A percentile compares a stretch with the other conserved stretches of the same genome.
phyloP scores from a whole-genome alignment of 2,888 invertebrate genomes.

The Acanthoscelides obtectus region DNA sequence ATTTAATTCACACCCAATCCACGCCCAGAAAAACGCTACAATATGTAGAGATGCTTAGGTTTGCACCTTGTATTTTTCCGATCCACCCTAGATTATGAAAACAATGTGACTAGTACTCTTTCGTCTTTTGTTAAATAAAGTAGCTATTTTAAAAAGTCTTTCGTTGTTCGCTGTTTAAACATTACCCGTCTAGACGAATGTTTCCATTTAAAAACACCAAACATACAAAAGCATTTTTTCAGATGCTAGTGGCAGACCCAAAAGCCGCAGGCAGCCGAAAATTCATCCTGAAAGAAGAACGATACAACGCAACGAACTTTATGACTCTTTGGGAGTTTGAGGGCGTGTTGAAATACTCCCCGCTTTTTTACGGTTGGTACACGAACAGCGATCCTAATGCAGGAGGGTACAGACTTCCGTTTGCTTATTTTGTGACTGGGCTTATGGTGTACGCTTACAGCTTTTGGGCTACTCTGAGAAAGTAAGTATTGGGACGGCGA shows the following conservation, averaged over 20 bases:
- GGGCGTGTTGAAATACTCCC: constrained; percentile 84
- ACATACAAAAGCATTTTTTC: no score
- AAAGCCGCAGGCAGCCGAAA: constrained; percentile 64
- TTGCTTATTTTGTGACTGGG: constrained; percentile 91
- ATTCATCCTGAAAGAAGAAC: constrained; percentile 68
- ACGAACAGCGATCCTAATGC: constrained; percentile 57
- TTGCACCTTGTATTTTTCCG: no score
- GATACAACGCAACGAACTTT: constrained; percentile 74
- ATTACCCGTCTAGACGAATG: no score
- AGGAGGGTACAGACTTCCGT: constrained; percentile 75
- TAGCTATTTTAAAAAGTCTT: no score
- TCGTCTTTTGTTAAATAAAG: no score
- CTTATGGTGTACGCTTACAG: constrained; percentile 89
- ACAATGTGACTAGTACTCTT: no score
- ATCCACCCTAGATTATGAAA: no score
- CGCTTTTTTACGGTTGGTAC: constrained; percentile 95
- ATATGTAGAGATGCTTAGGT: no score
- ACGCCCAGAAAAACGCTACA: no score
- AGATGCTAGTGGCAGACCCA: constrained; percentile 26
- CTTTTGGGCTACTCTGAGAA: constrained; percentile 88
- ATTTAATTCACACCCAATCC: no score
- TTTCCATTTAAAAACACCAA: no score
- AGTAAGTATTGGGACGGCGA: constrained; percentile 54
- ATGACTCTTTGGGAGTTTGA: constrained; percentile 95
- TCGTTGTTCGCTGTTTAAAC: no score